Evolutionary conservation across 1,140 invertebrate species (phyloP).

Genomic region (Drosophila ercepeae): DNA sequence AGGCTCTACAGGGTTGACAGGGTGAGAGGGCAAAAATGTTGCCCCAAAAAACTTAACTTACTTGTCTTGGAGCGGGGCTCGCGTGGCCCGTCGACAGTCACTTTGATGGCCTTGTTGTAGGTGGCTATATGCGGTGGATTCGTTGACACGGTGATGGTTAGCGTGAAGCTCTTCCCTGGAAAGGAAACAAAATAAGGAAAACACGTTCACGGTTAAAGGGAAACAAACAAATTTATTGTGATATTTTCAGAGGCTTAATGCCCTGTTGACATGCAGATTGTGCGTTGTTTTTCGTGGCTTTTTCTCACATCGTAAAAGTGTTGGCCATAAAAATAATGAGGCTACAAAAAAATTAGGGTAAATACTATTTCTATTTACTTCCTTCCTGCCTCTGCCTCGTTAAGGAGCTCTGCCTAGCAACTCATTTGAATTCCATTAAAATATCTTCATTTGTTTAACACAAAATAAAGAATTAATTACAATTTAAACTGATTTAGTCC

Average conservation of each 20-base stretch:
- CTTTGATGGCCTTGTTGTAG: slow-evolving; percentile 99
- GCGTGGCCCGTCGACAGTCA: slow-evolving; percentile 98
- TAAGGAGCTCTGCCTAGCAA: too few relatives aligned
- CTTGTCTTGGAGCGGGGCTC: slow-evolving; percentile 98
- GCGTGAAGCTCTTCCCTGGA: slow-evolving; percentile 98
- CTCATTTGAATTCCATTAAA: slow-evolving; percentile 3
- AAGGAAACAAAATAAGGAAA: slow-evolving; percentile 71
- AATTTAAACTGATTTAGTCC: slow-evolving; percentile 65
- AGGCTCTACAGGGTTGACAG: not conserved
- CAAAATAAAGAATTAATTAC: slow-evolving; percentile 67
- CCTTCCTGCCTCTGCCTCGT: too few relatives aligned
- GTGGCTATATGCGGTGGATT: slow-evolving; percentile 97
- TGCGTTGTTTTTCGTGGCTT: slow-evolving; percentile 26
- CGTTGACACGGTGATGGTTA: slow-evolving; percentile 97
- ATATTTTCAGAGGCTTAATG: slow-evolving; percentile 26
- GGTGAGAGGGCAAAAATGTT: not conserved
- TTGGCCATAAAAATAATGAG: slow-evolving; percentile 29
- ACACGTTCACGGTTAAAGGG: not conserved
- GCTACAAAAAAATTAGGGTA: not conserved
- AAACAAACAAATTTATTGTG: slow-evolving; percentile 59
- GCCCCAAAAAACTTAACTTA: slow-evolving; percentile 86
- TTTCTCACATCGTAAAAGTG: slow-evolving; percentile 73
- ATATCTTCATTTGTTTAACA: too few relatives aligned
- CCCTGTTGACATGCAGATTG: slow-evolving; percentile 24
- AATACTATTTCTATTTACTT: not conserved